phyloP scores from a whole-genome alignment of 2,888 invertebrate species.

The Agrilus mali region DNA sequence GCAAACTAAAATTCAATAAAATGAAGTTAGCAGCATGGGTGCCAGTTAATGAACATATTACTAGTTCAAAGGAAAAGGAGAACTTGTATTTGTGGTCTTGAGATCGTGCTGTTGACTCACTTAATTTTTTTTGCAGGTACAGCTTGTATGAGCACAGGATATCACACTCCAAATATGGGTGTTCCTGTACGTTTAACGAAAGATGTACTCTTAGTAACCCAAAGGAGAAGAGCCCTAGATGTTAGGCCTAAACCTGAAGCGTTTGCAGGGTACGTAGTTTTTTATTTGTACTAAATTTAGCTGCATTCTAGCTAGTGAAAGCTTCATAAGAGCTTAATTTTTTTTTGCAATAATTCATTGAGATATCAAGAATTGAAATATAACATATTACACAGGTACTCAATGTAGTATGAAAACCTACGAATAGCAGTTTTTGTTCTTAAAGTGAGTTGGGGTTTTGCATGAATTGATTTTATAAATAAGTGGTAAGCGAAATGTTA shows the following conservation, averaged over 20 bases:
- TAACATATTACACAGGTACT: too few relatives aligned
- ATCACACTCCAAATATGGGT: constrained; percentile 32
- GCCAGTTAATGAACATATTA: too few relatives aligned
- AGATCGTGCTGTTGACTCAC: too few relatives aligned
- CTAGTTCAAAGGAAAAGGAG: too few relatives aligned
- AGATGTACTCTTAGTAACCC: constrained; percentile 68
- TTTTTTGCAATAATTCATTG: constrained; percentile 4
- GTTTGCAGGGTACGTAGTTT: constrained; percentile 48
- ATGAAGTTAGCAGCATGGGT: too few relatives aligned
- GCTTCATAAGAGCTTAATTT: constrained; percentile 1
- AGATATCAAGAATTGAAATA: too few relatives aligned
- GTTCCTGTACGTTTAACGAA: constrained; percentile 55
- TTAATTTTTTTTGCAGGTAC: constrained; percentile 18
- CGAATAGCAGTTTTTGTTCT: too few relatives aligned
- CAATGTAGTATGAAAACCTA: too few relatives aligned
- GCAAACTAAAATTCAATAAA: too few relatives aligned
- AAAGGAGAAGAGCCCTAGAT: constrained; percentile 49
- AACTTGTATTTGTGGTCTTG: background rate
- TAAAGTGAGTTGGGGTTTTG: too few relatives aligned
- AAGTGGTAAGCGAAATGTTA: too few relatives aligned
- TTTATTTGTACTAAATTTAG: constrained; percentile 5
- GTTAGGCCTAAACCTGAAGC: constrained; percentile 54
- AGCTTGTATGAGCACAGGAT: constrained; percentile 34
- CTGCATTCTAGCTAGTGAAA: background rate
- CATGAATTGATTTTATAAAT: too few relatives aligned